A percentile compares a stretch with the other conserved stretches of the same genome.
Evolutionary conservation across 1,140 invertebrate genomes (phyloP).

Genomic region (Drosophila rufa): DNA sequence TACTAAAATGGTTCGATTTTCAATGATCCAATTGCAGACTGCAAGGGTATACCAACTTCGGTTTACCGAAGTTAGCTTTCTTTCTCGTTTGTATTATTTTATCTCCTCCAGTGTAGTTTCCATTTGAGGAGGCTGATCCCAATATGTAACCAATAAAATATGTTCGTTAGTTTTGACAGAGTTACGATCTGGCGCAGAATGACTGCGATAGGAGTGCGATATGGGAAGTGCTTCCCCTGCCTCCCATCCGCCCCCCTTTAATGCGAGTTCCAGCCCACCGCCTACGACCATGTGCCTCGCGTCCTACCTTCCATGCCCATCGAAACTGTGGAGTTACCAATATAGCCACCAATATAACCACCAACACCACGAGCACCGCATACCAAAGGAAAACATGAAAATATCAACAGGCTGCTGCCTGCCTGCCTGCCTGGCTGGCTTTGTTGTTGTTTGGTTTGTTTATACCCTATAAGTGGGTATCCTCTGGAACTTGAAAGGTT

Average conservation of each 20-base stretch:
- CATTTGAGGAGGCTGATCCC: constrained; percentile 19
- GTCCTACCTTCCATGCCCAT: constrained; percentile 14
- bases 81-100: too few species aligned
- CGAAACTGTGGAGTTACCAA: constrained; percentile 3
- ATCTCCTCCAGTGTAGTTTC: constrained; percentile 12
- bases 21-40: too few species aligned
- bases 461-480: constrained; percentile 4
- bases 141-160: constrained; percentile 31
- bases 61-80: too few species aligned
- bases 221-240: constrained; percentile 1
- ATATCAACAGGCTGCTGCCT: constrained; percentile 59
- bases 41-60: too few species aligned
- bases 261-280: constrained; percentile 20
- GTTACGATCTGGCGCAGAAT: constrained; percentile 18
- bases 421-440: not conserved
- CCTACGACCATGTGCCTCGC: constrained; percentile 19
- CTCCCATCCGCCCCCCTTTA: not conserved
- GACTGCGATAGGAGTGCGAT: constrained; percentile 12
- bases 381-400: constrained; percentile 48
- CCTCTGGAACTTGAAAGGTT: not conserved
- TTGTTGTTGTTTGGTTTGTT: constrained; percentile 21
- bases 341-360: constrained; percentile 2
- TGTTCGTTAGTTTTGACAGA: constrained; percentile 33
- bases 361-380: constrained; percentile 24
- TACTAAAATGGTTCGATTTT: too few species aligned